These are phyloP conservation scores for Pterostichus niger DNA, from an alignment of 2,888 invertebrate species.

Conservation along the genomic window DNA sequence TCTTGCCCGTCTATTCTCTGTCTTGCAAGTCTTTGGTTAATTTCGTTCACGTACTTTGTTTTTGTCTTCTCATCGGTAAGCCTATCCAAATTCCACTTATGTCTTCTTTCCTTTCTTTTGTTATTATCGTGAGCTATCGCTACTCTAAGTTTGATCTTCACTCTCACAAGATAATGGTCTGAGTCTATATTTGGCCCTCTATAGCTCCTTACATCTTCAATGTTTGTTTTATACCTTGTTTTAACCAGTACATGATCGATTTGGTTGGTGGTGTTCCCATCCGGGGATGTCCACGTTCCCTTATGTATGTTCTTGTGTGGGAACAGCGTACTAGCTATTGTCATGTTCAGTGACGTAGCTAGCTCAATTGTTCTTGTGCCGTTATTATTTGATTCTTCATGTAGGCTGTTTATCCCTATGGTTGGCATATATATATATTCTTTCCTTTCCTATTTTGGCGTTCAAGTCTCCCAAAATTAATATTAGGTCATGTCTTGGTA, in stretches of 20 bases:
- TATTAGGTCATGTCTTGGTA: slow-evolving; percentile 23
- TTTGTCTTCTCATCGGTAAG: slow-evolving; percentile 30
- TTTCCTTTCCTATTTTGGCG: slow-evolving; percentile 38
- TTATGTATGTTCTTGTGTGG: slow-evolving; percentile 64
- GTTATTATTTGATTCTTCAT: slow-evolving; percentile 36
- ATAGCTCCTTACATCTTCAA: slow-evolving; percentile 55
- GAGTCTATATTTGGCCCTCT: slow-evolving; percentile 59
- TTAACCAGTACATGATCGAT: slow-evolving; percentile 64
- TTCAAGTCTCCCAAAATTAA: slow-evolving; percentile 12
- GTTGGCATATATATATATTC: slow-evolving; percentile 18
- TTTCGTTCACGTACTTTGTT: slow-evolving; percentile 28
- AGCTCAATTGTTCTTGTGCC: slow-evolving; percentile 13
- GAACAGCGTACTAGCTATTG: slow-evolving; percentile 42
- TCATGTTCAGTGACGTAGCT: slow-evolving; percentile 19
- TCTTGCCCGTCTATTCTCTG: slow-evolving; percentile 10
- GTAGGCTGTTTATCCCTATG: slow-evolving; percentile 27
- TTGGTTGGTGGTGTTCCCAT: slow-evolving; percentile 57
- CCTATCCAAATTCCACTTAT: slow-evolving; percentile 25
- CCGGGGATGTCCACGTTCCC: slow-evolving; percentile 60
- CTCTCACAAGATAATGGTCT: slow-evolving; percentile 55
- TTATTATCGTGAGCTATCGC: slow-evolving; percentile 18
- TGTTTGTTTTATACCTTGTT: slow-evolving; percentile 42
- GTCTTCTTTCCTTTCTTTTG: slow-evolving; percentile 36
- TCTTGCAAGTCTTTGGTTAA: slow-evolving; percentile 23
- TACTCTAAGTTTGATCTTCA: slow-evolving; percentile 40